These are phyloP conservation scores for Mustelus asterias DNA, from an alignment of 2,113 vertebrate species.

Conservation along the genomic window DNA sequence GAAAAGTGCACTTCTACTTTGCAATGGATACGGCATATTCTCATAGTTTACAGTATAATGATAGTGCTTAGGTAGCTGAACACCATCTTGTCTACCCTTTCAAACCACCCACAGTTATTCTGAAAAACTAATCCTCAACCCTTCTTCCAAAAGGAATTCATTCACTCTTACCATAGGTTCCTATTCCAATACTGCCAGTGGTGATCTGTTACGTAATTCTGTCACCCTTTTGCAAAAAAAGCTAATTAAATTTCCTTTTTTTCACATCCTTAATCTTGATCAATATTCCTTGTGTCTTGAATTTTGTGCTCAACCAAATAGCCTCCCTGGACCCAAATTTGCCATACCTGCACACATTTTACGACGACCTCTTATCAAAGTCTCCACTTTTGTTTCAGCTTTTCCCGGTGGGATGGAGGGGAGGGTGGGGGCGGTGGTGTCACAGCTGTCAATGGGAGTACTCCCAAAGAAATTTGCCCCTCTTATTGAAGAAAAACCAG, in stretches of 20 bases:
- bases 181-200: not conserved
- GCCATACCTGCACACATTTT: not conserved
- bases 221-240: not conserved
- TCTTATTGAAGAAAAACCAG: not conserved
- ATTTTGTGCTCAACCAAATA: not conserved
- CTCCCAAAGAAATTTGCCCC: not conserved
- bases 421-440: not conserved
- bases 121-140: not conserved
- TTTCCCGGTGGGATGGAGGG: too few relatives aligned
- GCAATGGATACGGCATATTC: not conserved
- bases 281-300: not conserved
- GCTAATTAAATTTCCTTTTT: not conserved
- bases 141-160: not conserved
- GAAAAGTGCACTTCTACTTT: not conserved
- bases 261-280: not conserved
- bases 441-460: not conserved
- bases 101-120: not conserved
- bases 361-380: not conserved
- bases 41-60: not conserved
- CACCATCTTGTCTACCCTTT: not conserved
- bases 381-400: not conserved
- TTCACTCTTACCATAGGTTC: not conserved
- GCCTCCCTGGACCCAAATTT: not conserved
- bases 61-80: not conserved
- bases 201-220: not conserved